Conservation (phyloP, 2,113 vertebrate genomes). For the Amphilophus citrinellus region DNA sequence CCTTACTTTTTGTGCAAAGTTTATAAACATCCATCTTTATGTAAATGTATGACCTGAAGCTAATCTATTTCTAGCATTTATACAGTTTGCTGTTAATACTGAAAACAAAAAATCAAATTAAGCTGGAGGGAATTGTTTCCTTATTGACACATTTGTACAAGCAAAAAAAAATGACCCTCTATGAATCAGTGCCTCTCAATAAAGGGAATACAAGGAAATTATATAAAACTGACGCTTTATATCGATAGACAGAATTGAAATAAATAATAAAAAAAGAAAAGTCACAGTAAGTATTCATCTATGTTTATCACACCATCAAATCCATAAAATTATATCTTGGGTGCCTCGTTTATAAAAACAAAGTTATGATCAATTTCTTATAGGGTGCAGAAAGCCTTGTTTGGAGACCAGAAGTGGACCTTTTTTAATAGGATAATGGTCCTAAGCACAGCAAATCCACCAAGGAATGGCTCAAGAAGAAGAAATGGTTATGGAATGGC, state of each 20-base stretch:
- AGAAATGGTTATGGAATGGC: slow-evolving; percentile 6
- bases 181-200: background rate
- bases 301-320: background rate
- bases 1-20: too few relatives aligned
- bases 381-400: background rate
- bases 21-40: background rate
- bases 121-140: background rate
- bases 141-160: background rate
- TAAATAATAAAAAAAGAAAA: background rate
- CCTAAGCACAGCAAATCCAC: slow-evolving; percentile 11
- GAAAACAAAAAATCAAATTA: background rate
- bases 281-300: background rate
- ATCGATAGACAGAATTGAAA: background rate
- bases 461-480: background rate
- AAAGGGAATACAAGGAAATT: background rate
- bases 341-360: too few relatives aligned
- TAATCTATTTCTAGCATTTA: background rate
- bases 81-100: background rate
- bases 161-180: background rate
- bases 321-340: background rate
- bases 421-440: slow-evolving; percentile 16
- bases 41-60: background rate
- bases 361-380: background rate
- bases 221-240: background rate
- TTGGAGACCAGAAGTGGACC: background rate